A percentile compares a stretch with the other conserved stretches of the same genome.
phyloP scores from a whole-genome alignment of 1,140 invertebrate species.

The Papilio polyxenes region DNA sequence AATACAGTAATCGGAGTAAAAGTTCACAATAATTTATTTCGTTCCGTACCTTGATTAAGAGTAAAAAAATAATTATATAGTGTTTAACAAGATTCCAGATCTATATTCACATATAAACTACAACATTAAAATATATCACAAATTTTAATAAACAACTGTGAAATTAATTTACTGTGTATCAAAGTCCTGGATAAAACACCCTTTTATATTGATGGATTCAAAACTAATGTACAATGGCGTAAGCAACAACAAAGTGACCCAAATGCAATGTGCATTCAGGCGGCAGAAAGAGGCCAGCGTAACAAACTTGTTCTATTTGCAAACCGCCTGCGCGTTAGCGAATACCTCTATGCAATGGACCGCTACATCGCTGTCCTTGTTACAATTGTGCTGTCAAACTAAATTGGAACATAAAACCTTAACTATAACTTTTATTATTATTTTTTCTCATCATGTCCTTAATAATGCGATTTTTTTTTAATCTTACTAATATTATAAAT shows the following conservation, averaged over 20 bases:
- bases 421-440: not conserved
- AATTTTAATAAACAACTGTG: not conserved
- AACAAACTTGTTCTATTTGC: slow-evolving; percentile 27
- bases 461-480: not conserved
- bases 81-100: no score
- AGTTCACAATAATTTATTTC: not conserved
- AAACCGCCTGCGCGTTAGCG: slow-evolving; percentile 14
- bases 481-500: no score
- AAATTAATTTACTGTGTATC: not conserved
- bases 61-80: not conserved
- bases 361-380: slow-evolving; percentile 4
- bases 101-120: no score
- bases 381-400: not conserved
- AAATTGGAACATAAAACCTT: not conserved
- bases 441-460: not conserved
- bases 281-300: slow-evolving; percentile 18
- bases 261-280: slow-evolving; percentile 27
- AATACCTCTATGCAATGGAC: slow-evolving; percentile 11
- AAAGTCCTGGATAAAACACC: not conserved
- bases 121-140: no score
- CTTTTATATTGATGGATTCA: slow-evolving; percentile 16
- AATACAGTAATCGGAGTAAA: not conserved
- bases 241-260: slow-evolving; percentile 22
- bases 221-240: slow-evolving; percentile 1
- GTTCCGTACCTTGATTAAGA: not conserved